Percentiles rank a stretch among this genome's conserved stretches.
phyloP scores from a whole-genome alignment of 2,113 vertebrate species.

The Malurus elegans region DNA sequence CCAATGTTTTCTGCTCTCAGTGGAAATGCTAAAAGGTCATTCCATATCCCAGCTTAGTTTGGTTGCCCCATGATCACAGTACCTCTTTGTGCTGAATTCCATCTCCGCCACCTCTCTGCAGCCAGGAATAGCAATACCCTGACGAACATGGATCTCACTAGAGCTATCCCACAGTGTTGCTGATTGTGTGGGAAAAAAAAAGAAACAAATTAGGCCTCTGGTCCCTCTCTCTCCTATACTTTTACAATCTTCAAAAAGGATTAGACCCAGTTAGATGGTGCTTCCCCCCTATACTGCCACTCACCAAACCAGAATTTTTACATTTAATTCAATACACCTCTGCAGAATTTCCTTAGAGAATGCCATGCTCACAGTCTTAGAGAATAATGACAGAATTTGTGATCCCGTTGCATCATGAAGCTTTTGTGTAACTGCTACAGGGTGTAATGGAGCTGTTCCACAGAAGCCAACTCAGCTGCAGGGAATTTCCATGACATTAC shows the following conservation, averaged over 20 bases:
- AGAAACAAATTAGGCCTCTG: background rate
- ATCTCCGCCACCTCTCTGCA: background rate
- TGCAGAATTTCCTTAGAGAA: background rate
- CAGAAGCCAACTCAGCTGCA: background rate
- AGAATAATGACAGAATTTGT: background rate
- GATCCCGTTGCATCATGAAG: background rate
- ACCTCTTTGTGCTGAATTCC: background rate
- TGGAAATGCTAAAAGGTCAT: background rate
- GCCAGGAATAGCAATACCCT: background rate
- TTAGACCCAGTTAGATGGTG: background rate
- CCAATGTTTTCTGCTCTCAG: background rate
- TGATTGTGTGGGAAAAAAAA: background rate
- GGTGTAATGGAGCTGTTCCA: background rate
- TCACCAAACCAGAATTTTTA: background rate
- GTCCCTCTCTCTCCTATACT: background rate
- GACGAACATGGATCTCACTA: background rate
- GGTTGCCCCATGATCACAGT: background rate
- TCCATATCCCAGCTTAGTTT: background rate
- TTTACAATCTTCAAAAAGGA: background rate
- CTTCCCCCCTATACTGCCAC: background rate
- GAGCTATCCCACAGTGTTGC: background rate
- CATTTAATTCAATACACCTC: background rate
- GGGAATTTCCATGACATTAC: background rate
- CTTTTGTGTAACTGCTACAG: background rate
- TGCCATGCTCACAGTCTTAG: background rate